A percentile compares a stretch with the other conserved stretches of the same genome.
Evolutionary conservation across 2,113 vertebrate genomes (phyloP).

Genomic region (Puntigrus tetrazona): DNA sequence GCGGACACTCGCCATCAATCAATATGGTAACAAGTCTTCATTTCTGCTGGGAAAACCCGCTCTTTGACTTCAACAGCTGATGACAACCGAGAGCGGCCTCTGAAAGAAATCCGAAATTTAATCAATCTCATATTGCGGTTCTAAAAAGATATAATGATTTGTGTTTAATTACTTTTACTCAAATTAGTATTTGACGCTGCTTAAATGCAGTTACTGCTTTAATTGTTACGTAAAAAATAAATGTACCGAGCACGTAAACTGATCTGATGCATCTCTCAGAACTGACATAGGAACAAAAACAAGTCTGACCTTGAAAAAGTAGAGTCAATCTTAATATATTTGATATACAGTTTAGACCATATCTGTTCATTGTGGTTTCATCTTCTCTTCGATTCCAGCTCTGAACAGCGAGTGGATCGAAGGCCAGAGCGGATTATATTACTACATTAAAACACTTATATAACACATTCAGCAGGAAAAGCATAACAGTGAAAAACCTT

Average conservation of each 20-base stretch:
- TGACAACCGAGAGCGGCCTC: slow-evolving; percentile 12
- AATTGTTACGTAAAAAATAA: neutral
- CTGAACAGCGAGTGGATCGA: neutral
- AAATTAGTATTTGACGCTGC: neutral
- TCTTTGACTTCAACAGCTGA: slow-evolving; percentile 46
- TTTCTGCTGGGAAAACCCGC: slow-evolving; percentile 72
- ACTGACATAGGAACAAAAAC: neutral
- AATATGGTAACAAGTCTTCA: slow-evolving; percentile 79
- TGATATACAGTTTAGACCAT: neutral
- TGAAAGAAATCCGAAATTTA: neutral
- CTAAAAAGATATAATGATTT: neutral
- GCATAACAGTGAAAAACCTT: slow-evolving; percentile 17
- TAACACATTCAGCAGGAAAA: neutral
- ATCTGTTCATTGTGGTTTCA: neutral
- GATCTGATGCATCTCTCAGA: neutral
- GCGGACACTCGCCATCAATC: slow-evolving; percentile 74
- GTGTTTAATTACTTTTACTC: neutral
- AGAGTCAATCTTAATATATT: neutral
- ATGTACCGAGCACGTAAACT: neutral
- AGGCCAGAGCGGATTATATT: neutral
- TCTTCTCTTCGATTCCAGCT: neutral
- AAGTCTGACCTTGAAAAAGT: neutral
- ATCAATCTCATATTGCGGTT: neutral
- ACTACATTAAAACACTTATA: slow-evolving; percentile 2
- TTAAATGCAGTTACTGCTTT: neutral